A percentile compares a stretch with the other conserved stretches of the same genome.
phyloP scores from a whole-genome alignment of 2,888 invertebrate genomes.

The Neocrepidodera transversa region DNA sequence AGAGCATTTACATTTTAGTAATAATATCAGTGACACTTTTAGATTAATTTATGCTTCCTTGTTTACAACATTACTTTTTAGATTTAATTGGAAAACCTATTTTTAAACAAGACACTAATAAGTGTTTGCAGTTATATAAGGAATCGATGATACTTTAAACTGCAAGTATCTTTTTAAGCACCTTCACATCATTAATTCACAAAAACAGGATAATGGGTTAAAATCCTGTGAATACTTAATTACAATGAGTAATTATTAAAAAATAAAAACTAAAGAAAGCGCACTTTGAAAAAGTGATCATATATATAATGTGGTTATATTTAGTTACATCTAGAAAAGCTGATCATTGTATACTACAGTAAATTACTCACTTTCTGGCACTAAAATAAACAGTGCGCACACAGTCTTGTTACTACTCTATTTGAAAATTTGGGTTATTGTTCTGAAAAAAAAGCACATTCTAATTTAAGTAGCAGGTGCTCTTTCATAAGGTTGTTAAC shows the following conservation, averaged over 20 bases:
- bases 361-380: slow-evolving; percentile 15
- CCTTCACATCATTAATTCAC: no score
- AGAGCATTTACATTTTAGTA: background rate
- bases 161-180: background rate
- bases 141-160: slow-evolving; percentile 2
- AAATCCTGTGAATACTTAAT: background rate
- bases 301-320: slow-evolving; percentile 11
- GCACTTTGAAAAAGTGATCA: background rate
- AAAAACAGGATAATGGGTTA: background rate
- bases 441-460: background rate
- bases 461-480: background rate
- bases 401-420: slow-evolving; percentile 4
- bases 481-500: background rate
- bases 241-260: background rate
- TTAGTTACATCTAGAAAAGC: slow-evolving; percentile 26
- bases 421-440: slow-evolving; percentile 6
- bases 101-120: slow-evolving; percentile 13
- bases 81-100: slow-evolving; percentile 17
- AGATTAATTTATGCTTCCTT: slow-evolving; percentile 12
- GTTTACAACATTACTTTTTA: slow-evolving; percentile 1
- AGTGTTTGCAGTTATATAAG: slow-evolving; percentile 11
- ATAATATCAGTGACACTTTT: background rate
- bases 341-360: slow-evolving; percentile 14
- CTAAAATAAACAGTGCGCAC: background rate
- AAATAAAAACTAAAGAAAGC: background rate